Percentiles rank a stretch among this genome's conserved stretches.
Conservation (phyloP, 2,797 vertebrate species). For the Alfaro cultratus region DNA sequence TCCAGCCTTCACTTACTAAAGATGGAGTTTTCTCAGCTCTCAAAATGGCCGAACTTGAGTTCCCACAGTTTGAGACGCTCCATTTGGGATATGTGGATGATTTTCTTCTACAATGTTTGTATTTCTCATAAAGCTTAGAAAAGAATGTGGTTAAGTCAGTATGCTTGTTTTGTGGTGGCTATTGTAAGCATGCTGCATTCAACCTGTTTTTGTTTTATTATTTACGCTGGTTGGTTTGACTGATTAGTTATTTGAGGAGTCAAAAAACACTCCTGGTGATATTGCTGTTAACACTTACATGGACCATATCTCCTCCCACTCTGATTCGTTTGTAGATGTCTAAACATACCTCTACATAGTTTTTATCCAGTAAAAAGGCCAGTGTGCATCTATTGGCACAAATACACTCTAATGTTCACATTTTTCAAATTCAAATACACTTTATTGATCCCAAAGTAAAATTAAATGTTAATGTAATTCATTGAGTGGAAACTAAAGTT, state of each 20-base stretch:
- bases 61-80: slow-evolving; percentile 98
- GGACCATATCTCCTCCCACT: background rate
- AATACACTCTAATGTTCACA: background rate
- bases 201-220: background rate
- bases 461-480: no score
- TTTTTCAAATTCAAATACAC: background rate
- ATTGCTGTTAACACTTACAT: background rate
- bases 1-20: slow-evolving; percentile 98
- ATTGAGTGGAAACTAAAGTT: background rate
- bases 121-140: background rate
- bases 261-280: background rate
- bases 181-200: background rate
- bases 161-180: background rate
- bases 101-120: slow-evolving; percentile 96
- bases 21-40: slow-evolving; percentile 98
- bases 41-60: slow-evolving; percentile 99
- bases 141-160: background rate
- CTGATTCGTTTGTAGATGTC: background rate
- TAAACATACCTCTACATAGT: background rate
- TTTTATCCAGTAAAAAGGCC: background rate
- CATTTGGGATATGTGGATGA: slow-evolving; percentile 98
- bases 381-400: background rate
- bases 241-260: background rate
- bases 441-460: no score
- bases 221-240: background rate